These are phyloP conservation scores for Aleiodes testaceus DNA, from an alignment of 2,888 invertebrate genomes.

Conservation along the genomic window DNA sequence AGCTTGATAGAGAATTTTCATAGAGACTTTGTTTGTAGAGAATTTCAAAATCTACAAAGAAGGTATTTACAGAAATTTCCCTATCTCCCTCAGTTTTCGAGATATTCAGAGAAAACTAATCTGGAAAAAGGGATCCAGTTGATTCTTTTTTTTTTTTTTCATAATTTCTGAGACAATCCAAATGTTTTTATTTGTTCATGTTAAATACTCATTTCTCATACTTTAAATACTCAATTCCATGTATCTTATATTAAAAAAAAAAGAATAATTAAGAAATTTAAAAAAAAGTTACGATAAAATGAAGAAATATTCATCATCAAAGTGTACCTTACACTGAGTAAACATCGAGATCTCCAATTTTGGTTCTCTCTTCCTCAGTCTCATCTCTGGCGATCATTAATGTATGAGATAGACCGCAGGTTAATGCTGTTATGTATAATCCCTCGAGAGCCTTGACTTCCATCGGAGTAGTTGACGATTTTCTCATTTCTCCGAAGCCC, in stretches of 20 bases:
- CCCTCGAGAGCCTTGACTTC: conserved; percentile 87
- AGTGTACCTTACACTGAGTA: conserved; percentile 67
- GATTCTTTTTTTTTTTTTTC: background rate
- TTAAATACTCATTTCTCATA: conserved; percentile 9
- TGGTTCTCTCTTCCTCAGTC: conserved; percentile 78
- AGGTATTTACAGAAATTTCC: background rate
- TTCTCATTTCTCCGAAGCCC: conserved; percentile 92
- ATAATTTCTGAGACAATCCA: background rate
- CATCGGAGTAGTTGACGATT: conserved; percentile 89
- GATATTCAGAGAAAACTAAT: no score
- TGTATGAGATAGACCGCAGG: conserved; percentile 91
- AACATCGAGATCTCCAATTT: conserved; percentile 77
- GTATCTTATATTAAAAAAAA: background rate
- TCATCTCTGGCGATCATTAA: conserved; percentile 80
- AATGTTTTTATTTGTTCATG: background rate
- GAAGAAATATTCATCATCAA: background rate
- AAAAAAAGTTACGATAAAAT: background rate
- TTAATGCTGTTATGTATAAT: conserved; percentile 83
- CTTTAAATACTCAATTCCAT: conserved; percentile 30
- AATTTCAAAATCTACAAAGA: no score
- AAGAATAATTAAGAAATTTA: background rate
- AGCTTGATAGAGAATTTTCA: background rate
- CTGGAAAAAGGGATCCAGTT: background rate
- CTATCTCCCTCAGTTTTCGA: background rate
- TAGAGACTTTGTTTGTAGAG: background rate